phyloP scores from a whole-genome alignment of 2,888 invertebrate genomes.

The Tryphoninae sp. region DNA sequence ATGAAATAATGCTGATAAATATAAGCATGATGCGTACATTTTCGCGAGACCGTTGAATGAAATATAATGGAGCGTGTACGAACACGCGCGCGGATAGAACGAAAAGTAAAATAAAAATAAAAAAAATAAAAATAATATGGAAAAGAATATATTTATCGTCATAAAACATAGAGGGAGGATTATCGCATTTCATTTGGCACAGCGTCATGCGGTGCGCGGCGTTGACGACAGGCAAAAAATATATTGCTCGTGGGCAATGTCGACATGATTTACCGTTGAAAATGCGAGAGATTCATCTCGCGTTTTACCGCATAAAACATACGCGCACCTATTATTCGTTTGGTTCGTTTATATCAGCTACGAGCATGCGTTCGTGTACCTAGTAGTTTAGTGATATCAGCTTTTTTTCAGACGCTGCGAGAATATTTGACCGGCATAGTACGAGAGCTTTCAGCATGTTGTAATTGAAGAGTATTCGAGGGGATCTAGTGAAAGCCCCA shows the following conservation, averaged over 20 bases:
- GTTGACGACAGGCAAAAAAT: slow-evolving; percentile 45
- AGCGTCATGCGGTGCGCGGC: slow-evolving; percentile 38
- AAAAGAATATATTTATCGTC: slow-evolving; percentile 53
- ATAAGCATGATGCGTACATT: not conserved
- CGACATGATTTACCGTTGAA: slow-evolving; percentile 42
- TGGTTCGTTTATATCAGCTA: not conserved
- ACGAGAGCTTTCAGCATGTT: slow-evolving; percentile 13
- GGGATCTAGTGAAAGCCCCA: slow-evolving; percentile 52
- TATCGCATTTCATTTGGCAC: slow-evolving; percentile 59
- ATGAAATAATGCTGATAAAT: slow-evolving; percentile 32
- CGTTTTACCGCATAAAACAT: slow-evolving; percentile 18
- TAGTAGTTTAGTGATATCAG: slow-evolving; percentile 22
- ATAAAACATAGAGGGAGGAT: slow-evolving; percentile 41
- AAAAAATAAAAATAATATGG: slow-evolving; percentile 3
- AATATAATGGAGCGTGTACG: slow-evolving; percentile 42
- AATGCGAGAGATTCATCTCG: slow-evolving; percentile 46
- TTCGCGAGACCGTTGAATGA: slow-evolving; percentile 24
- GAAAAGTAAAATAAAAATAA: not conserved
- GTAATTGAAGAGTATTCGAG: slow-evolving; percentile 58
- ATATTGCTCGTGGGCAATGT: not conserved
- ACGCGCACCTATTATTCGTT: slow-evolving; percentile 1
- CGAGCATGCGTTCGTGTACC: not conserved
- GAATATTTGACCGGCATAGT: slow-evolving; percentile 31
- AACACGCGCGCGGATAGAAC: not conserved
- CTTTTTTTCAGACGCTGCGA: slow-evolving; percentile 15